Conservation (phyloP, 1,140 invertebrate species). For the Diorhabda carinulata region DNA sequence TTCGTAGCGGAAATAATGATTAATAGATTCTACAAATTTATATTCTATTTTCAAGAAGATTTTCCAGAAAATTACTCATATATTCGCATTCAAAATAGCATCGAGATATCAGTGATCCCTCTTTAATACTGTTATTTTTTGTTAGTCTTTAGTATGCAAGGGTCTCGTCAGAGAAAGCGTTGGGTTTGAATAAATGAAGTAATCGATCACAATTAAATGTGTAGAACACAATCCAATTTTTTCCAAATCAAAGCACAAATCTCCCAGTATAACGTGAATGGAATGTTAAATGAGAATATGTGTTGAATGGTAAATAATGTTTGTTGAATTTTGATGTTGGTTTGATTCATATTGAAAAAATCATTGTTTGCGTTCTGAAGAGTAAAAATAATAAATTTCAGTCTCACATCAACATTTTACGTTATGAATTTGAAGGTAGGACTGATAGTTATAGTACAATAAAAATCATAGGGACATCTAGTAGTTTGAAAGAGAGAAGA, state of each 20-base stretch:
- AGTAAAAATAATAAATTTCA: too few species aligned
- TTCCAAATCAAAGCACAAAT: slow-evolving; percentile 32
- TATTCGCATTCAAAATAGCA: background rate
- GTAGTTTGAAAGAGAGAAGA: too few species aligned
- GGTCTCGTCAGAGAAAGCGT: slow-evolving; percentile 13
- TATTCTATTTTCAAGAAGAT: too few species aligned
- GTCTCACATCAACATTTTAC: too few species aligned
- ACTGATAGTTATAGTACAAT: too few species aligned
- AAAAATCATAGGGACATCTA: too few species aligned
- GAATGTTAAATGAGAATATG: slow-evolving; percentile 14
- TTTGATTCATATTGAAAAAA: too few species aligned
- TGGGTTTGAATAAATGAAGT: slow-evolving; percentile 26
- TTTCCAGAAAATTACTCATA: too few species aligned
- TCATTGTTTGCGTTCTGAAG: too few species aligned
- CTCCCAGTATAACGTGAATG: slow-evolving; percentile 19
- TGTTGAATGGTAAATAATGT: slow-evolving; percentile 2
- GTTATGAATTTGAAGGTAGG: too few species aligned
- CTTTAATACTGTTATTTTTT: background rate
- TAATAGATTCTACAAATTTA: too few species aligned
- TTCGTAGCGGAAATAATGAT: too few species aligned
- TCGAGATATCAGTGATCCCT: background rate
- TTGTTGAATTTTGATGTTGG: background rate
- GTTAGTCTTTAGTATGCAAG: slow-evolving; percentile 23
- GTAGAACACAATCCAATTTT: slow-evolving; percentile 27
- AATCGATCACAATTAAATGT: slow-evolving; percentile 37